A percentile compares a stretch with the other conserved stretches of the same genome.
Conservation (phyloP, 2,113 vertebrate genomes). For the Sinocyclocheilus anshuiensis region DNA sequence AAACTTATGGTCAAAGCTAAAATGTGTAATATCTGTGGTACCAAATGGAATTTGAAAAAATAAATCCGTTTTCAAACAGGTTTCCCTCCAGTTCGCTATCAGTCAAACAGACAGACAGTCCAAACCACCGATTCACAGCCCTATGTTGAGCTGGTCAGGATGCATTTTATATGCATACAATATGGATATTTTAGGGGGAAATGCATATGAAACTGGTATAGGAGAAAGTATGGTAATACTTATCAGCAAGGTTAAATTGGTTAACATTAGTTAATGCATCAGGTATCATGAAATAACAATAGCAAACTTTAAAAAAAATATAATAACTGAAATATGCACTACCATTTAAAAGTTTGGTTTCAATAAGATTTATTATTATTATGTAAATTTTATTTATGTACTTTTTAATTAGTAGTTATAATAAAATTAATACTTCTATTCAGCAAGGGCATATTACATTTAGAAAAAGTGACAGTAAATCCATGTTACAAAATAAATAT, state of each 20-base stretch:
- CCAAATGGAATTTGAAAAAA: not conserved
- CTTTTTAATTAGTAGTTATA: too few relatives aligned
- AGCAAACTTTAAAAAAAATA: not conserved
- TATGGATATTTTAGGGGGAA: not conserved
- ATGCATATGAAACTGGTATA: not conserved
- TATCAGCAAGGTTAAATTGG: not conserved
- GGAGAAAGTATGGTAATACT: not conserved
- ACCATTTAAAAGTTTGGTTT: not conserved
- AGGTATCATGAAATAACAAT: not conserved
- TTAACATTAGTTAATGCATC: not conserved
- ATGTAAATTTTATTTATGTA: not conserved
- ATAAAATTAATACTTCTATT: too few relatives aligned
- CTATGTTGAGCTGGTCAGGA: not conserved
- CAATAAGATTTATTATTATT: not conserved
- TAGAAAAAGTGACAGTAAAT: too few relatives aligned
- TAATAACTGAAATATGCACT: not conserved
- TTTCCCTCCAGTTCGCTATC: not conserved
- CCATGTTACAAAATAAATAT: too few relatives aligned
- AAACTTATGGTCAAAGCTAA: not conserved
- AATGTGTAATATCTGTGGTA: conserved; percentile 5
- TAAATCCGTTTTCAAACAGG: not conserved
- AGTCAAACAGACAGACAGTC: not conserved
- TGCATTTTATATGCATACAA: not conserved
- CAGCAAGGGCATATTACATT: too few relatives aligned
- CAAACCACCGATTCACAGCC: not conserved